Evolutionary conservation across 2,797 vertebrate species (phyloP), one percentile per base, ranked within the genome.

Genomic region (Aphelocoma californica): DNA sequence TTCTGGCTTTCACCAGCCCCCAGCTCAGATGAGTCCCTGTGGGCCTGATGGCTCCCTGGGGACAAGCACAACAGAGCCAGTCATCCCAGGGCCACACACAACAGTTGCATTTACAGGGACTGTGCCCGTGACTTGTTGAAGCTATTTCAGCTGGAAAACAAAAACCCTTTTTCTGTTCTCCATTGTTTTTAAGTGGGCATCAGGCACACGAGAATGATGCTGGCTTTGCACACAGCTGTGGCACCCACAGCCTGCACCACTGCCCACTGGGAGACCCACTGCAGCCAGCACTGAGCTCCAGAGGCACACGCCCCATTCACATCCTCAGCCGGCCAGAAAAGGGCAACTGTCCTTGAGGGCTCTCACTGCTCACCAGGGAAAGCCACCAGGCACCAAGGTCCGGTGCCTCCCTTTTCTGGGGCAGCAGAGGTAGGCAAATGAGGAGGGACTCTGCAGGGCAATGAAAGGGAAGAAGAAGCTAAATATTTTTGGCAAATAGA

Each of bases 211-310:
- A 90, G 65, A 48, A 48, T 36, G 84, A 74, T 21, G 17, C 44
- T 7, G 10, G 51, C 32, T 58, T 54, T 31, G 48, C 74, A 50
- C 1, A 5, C 72, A 85, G 79, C 88, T 57, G 71, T n/a, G 78
- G 65, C 67, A 50, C 20, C 62, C 29, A 0, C 2, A 2, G 7
- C 29, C 74, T 2, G 3, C 21, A 14, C 12, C 58, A 17, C 31
- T 1, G 1, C 24, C 60, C 0, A 0, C 54, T 42, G 42, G 0
- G 0, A 42, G 28, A 78, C 53, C 12, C 17, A 4, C 28, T 65
- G 53, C 0, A 0, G 34, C 4, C 2, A 42, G 34, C 34, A 26
- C 38, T n/a, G 73, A 23, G 31, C 64, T 77, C 45, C 0, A 0
- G 14, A 21, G 34, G 4, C 36, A 66, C 20, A 40, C 1, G 0